Percentiles rank a stretch among this genome's conserved stretches.
Evolutionary conservation across 1,140 invertebrate genomes (phyloP).

Genomic region (Vanessa atalanta): DNA sequence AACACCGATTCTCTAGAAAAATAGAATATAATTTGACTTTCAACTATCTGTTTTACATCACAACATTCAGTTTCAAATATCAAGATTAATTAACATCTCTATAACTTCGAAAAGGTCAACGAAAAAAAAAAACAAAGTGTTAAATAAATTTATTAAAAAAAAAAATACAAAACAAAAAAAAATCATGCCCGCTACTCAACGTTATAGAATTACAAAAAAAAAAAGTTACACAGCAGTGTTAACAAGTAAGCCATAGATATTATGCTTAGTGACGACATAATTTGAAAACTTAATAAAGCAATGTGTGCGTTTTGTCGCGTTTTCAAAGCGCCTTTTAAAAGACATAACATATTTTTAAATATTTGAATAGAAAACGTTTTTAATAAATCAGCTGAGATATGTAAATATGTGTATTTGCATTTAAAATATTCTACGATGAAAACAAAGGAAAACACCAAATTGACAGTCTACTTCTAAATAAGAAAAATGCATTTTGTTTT

Average conservation of each 20-base stretch:
- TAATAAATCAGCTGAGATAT: too few species aligned
- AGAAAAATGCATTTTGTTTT: constrained; percentile 16
- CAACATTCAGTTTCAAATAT: constrained; percentile 61
- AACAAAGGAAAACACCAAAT: constrained; percentile 1
- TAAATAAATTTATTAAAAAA: constrained; percentile 79
- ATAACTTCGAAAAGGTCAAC: constrained; percentile 16
- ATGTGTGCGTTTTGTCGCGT: constrained; percentile 8
- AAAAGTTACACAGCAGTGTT: constrained; percentile 51
- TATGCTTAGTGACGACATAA: constrained; percentile 16
- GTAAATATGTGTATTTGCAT: background rate
- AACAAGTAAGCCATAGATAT: constrained; percentile 28
- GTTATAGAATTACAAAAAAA: constrained; percentile 45
- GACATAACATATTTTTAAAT: background rate
- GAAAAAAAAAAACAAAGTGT: constrained; percentile 64
- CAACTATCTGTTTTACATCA: constrained; percentile 61
- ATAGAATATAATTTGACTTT: constrained; percentile 70
- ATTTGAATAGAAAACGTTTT: background rate
- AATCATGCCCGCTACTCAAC: constrained; percentile 64
- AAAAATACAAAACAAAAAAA: constrained; percentile 70
- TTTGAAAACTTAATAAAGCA: constrained; percentile 12
- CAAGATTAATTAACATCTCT: constrained; percentile 34
- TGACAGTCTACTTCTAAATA: constrained; percentile 5
- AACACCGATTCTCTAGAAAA: constrained; percentile 63
- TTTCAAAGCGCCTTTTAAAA: too few species aligned
- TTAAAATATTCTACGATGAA: constrained; percentile 2